These are phyloP conservation scores for Lithophane socia DNA, from an alignment of 2,888 invertebrate genomes.

Conservation along the genomic window DNA sequence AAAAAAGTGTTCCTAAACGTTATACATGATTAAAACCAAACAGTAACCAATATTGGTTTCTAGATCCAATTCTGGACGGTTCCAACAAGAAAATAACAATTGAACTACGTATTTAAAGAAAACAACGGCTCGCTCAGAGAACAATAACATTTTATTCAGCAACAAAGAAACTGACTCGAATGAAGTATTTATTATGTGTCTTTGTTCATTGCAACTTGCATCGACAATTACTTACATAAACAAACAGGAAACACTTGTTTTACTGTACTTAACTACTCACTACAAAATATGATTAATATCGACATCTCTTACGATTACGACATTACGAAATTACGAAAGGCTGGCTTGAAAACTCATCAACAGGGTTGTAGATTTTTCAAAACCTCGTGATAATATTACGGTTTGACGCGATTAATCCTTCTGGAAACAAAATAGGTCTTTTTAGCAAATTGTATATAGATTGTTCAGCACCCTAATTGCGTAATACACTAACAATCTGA, in stretches of 20 bases:
- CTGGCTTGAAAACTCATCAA: not conserved
- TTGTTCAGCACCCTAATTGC: not conserved
- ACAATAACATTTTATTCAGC: constrained; percentile 71
- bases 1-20: constrained; percentile 14
- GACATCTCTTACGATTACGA: constrained; percentile 46
- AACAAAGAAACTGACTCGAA: constrained; percentile 74
- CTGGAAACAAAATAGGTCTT: not conserved
- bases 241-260: constrained; percentile 72
- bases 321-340: constrained; percentile 7
- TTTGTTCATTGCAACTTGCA: constrained; percentile 71
- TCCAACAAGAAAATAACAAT: constrained; percentile 57
- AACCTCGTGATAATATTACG: not conserved
- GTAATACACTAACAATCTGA: too few relatives aligned
- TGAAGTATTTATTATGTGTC: constrained; percentile 68
- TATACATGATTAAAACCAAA: constrained; percentile 36
- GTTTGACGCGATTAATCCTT: not conserved
- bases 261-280: constrained; percentile 45
- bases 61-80: constrained; percentile 37
- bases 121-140: constrained; percentile 52
- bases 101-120: constrained; percentile 53
- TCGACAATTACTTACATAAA: constrained; percentile 65
- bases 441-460: not conserved
- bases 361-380: not conserved
- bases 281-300: constrained; percentile 56
- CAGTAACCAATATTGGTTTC: constrained; percentile 37